Evolutionary conservation across 92 coral and sea anemone species (phyloP).

Genomic region (Chrysogorgia sp.): DNA sequence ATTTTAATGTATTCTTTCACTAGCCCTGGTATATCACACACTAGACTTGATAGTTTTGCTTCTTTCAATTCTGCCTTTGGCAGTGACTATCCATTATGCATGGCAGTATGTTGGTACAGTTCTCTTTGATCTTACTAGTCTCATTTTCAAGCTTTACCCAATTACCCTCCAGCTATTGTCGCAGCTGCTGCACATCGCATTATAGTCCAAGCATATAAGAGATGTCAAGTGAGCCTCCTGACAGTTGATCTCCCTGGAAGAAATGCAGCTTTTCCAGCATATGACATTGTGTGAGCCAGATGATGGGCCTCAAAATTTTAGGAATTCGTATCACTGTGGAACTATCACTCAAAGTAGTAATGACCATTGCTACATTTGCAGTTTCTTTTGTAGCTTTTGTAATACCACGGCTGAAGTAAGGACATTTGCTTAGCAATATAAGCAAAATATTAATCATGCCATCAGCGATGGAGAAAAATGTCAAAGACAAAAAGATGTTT

Average conservation of each 20-base stretch:
- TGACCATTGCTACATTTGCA: constrained; percentile 65
- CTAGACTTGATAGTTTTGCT: constrained; percentile 66
- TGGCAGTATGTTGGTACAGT: constrained; percentile 72
- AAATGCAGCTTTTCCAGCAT: constrained; percentile 67
- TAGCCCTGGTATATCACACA: constrained; percentile 63
- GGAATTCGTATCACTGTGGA: constrained; percentile 74
- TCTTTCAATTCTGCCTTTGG: constrained; percentile 69
- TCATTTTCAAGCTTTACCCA: constrained; percentile 49
- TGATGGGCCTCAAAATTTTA: constrained; percentile 70
- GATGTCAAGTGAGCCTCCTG: constrained; percentile 59
- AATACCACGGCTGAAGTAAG: constrained; percentile 18
- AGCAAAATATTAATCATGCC: too few relatives aligned
- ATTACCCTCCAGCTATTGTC: constrained; percentile 23
- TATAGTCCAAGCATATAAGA: constrained; percentile 58
- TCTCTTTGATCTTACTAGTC: constrained; percentile 59
- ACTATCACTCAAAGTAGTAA: constrained; percentile 51
- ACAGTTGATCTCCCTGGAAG: constrained; percentile 50
- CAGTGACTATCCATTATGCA: constrained; percentile 41
- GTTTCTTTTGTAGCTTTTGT: constrained; percentile 64
- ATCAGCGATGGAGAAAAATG: too few relatives aligned
- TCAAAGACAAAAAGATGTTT: too few relatives aligned
- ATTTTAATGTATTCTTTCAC: constrained; percentile 65
- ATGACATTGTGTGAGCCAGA: constrained; percentile 60
- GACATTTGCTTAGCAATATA: too few relatives aligned
- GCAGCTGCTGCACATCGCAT: constrained; percentile 50